Evolutionary conservation across 1,140 invertebrate genomes (phyloP).

Genomic region (Pseudomyrmex concolor): DNA sequence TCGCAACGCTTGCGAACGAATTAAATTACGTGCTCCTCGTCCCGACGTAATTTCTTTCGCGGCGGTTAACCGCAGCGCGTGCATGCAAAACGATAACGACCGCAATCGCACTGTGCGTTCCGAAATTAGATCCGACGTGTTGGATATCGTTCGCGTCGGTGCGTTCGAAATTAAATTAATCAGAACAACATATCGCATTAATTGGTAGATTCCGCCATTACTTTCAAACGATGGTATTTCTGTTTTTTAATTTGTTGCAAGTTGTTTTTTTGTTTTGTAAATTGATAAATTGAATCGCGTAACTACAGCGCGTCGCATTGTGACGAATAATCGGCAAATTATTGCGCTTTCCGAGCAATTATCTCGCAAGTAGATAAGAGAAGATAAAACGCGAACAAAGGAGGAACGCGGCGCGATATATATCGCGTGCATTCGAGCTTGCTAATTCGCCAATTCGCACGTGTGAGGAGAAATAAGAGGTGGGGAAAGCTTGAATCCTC

Average conservation of each 20-base stretch:
- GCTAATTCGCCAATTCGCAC: conserved; percentile 2
- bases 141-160: conserved; percentile 20
- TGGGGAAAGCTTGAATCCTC: conserved; percentile 74
- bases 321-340: neutral
- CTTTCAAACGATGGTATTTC: neutral
- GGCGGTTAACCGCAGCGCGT: conserved; percentile 7
- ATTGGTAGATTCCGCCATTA: neutral
- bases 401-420: neutral
- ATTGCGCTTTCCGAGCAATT: neutral
- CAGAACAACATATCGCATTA: conserved; percentile 4
- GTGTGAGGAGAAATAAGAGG: neutral
- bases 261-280: no score
- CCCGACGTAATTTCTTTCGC: conserved; percentile 22
- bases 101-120: neutral
- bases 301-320: neutral
- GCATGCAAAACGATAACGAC: neutral
- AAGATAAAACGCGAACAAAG: neutral
- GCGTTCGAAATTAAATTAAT: conserved; percentile 8
- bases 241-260: neutral
- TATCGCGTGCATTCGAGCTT: neutral
- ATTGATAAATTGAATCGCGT: no score
- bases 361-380: neutral
- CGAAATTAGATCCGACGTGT: conserved; percentile 12
- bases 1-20: neutral
- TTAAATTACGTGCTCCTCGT: conserved; percentile 1